phyloP scores from a whole-genome alignment of 2,888 invertebrate genomes.

The Tenthredo livida region DNA sequence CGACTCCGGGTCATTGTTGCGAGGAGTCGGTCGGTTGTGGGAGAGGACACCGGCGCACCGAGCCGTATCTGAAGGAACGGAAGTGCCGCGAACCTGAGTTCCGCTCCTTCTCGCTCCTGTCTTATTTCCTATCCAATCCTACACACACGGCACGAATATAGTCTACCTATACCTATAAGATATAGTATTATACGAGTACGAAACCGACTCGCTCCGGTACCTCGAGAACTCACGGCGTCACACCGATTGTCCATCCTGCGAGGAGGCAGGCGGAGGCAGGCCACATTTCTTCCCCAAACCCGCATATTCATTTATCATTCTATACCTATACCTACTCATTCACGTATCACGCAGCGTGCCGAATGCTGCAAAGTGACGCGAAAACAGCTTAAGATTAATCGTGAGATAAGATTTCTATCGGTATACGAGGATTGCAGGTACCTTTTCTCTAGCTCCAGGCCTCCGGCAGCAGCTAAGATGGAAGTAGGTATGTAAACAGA shows the following conservation, averaged over 20 bases:
- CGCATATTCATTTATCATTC: not conserved
- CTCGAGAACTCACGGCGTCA: constrained; percentile 32
- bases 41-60: constrained; percentile 75
- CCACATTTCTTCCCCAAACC: not conserved
- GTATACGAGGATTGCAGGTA: not conserved
- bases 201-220: constrained; percentile 40
- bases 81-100: constrained; percentile 78
- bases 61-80: constrained; percentile 76
- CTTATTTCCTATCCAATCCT: constrained; percentile 65
- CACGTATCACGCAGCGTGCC: not conserved
- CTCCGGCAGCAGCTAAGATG: not conserved
- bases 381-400: not conserved
- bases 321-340: not conserved
- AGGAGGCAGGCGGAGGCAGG: no score
- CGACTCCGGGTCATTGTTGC: constrained; percentile 51
- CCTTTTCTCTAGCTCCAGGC: not conserved
- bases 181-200: not conserved
- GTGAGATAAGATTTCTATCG: not conserved
- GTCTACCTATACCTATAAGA: no score
- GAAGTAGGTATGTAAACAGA: not conserved
- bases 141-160: not conserved
- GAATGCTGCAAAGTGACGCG: not conserved
- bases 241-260: not conserved
- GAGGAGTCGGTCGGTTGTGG: constrained; percentile 67
- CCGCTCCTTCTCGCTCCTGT: constrained; percentile 74